Percentiles rank a stretch among this genome's conserved stretches.
phyloP scores from a whole-genome alignment of 2,888 invertebrate species.

The Pantelozetes paolii region DNA sequence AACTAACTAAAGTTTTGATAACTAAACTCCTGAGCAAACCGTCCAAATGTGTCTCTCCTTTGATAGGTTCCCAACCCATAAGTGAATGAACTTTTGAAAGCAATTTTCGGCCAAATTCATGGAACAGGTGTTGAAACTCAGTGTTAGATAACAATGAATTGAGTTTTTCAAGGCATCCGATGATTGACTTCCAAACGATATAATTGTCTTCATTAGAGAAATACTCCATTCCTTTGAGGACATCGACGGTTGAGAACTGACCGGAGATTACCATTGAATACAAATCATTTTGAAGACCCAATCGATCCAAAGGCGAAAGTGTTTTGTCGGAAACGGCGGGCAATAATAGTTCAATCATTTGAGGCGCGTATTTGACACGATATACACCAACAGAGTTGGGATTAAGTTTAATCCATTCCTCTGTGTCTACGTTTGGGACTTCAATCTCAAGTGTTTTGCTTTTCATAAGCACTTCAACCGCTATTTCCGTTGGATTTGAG shows the following conservation, averaged over 20 bases:
- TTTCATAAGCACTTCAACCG: constrained; percentile 61
- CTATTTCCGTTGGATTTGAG: constrained; percentile 64
- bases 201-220: constrained; percentile 81
- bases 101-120: constrained; percentile 68
- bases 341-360: constrained; percentile 68
- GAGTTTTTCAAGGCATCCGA: constrained; percentile 71
- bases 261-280: constrained; percentile 66
- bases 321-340: constrained; percentile 73
- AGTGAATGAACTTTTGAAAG: constrained; percentile 66
- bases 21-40: constrained; percentile 79
- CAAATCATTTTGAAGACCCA: constrained; percentile 73
- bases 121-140: constrained; percentile 67
- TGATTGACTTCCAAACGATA: constrained; percentile 85
- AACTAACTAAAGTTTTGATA: constrained; percentile 72
- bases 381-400: constrained; percentile 82
- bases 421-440: constrained; percentile 55
- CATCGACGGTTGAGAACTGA: constrained; percentile 69
- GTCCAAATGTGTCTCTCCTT: constrained; percentile 75
- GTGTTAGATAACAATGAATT: constrained; percentile 73
- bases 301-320: constrained; percentile 79
- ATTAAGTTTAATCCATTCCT: constrained; percentile 73
- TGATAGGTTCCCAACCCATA: constrained; percentile 78
- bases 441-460: constrained; percentile 64
- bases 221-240: constrained; percentile 75
- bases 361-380: constrained; percentile 74